phyloP scores from a whole-genome alignment of 2,113 vertebrate species.

The Lepidothrix coronata region DNA sequence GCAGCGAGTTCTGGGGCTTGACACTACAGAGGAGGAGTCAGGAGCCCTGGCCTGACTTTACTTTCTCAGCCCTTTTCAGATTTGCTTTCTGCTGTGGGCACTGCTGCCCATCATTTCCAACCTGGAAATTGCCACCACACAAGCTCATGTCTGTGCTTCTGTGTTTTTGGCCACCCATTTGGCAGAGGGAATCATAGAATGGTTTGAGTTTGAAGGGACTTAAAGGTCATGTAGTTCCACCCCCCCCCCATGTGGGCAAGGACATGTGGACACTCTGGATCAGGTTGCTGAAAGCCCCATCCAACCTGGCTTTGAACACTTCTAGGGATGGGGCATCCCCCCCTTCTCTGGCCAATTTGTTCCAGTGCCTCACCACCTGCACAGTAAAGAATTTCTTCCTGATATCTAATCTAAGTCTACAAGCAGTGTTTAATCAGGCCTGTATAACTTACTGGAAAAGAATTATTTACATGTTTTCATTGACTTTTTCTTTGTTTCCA shows the following conservation, averaged over 20 bases:
- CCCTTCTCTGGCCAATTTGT: neutral
- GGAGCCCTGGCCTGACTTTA: neutral
- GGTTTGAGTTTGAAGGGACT: neutral
- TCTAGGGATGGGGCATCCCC: neutral
- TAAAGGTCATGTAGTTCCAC: neutral
- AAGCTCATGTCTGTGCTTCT: accelerated
- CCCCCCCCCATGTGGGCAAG: too few species aligned
- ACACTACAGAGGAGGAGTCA: neutral
- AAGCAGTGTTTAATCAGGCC: neutral
- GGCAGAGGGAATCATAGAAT: neutral
- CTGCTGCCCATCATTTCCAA: neutral
- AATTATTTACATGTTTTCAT: neutral
- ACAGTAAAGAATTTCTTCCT: neutral
- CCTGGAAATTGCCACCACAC: accelerated
- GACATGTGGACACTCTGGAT: too few species aligned
- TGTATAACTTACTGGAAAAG: neutral
- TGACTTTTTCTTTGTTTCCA: neutral
- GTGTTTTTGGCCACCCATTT: neutral
- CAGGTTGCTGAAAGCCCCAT: neutral
- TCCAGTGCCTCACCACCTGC: neutral
- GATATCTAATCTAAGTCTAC: neutral
- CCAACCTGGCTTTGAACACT: neutral
- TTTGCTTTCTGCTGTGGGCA: neutral
- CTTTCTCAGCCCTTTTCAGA: neutral
- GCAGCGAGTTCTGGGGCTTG: accelerated